Percentiles rank a stretch among this genome's conserved stretches.
These are phyloP conservation scores for Schizothorax lantsangensis DNA, from an alignment of 2,797 vertebrate genomes.

Conservation along the genomic window DNA sequence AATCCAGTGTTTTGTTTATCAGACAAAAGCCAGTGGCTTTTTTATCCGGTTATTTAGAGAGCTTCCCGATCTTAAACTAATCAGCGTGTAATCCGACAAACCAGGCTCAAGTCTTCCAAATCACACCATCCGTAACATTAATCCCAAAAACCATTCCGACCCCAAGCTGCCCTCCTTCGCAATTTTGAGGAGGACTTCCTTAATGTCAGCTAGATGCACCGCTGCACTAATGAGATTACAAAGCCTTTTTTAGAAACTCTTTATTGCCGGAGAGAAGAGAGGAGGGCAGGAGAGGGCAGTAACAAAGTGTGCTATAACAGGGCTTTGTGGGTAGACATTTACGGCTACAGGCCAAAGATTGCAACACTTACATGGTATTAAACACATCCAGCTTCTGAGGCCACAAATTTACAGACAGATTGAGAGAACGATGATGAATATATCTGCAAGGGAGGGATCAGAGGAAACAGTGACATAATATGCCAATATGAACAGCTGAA, in stretches of 20 bases:
- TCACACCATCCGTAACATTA: slow-evolving; percentile 33
- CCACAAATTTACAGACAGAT: neutral
- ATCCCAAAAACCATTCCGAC: slow-evolving; percentile 18
- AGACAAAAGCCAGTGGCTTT: slow-evolving; percentile 12
- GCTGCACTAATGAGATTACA: slow-evolving; percentile 44
- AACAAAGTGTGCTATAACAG: slow-evolving; percentile 24
- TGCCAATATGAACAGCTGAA: slow-evolving; percentile 37
- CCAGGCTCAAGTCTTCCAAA: slow-evolving; percentile 19
- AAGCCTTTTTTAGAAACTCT: slow-evolving; percentile 43
- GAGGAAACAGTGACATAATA: slow-evolving; percentile 32
- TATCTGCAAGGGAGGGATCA: neutral
- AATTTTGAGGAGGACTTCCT: slow-evolving; percentile 21
- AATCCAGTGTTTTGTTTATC: slow-evolving; percentile 26
- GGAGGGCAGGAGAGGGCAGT: slow-evolving; percentile 27
- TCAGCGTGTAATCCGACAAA: slow-evolving; percentile 41
- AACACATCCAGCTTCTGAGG: slow-evolving; percentile 16
- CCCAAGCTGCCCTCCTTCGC: neutral
- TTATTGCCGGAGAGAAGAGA: slow-evolving; percentile 24
- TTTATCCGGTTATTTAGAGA: slow-evolving; percentile 39
- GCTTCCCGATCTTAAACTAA: slow-evolving; percentile 35
- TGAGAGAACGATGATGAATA: neutral
- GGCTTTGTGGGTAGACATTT: slow-evolving; percentile 37
- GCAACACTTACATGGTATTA: slow-evolving; percentile 27
- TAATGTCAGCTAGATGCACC: slow-evolving; percentile 4
- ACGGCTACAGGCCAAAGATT: slow-evolving; percentile 18